These are phyloP conservation scores for Climacteris rufus DNA, from an alignment of 2,113 vertebrate species.

Conservation along the genomic window DNA sequence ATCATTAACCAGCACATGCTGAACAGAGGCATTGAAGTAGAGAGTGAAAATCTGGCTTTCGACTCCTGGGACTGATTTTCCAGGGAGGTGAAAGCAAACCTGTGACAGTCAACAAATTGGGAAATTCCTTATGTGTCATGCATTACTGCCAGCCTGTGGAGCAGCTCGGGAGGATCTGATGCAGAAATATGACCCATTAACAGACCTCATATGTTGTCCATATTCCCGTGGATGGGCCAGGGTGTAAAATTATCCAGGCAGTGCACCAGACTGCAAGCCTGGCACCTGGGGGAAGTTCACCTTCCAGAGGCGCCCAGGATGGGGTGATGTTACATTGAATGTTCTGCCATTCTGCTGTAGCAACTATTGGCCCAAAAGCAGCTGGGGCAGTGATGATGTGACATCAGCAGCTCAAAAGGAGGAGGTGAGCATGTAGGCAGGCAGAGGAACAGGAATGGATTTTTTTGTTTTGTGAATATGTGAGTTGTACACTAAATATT, in stretches of 20 bases:
- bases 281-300: neutral
- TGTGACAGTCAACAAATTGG: conserved; percentile 20
- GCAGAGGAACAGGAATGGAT: neutral
- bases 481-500: neutral
- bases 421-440: neutral
- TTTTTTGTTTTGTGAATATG: neutral
- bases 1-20: neutral
- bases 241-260: neutral
- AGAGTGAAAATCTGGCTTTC: neutral
- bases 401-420: neutral
- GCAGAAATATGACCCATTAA: neutral
- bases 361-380: neutral
- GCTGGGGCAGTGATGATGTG: neutral
- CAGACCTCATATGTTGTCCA: neutral
- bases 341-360: neutral
- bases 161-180: neutral
- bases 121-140: conserved; percentile 17
- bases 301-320: neutral
- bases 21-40: neutral
- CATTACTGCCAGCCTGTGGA: neutral
- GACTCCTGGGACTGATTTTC: conserved; percentile 15
- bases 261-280: neutral
- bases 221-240: neutral
- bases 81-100: conserved; percentile 12
- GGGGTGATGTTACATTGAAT: neutral